phyloP scores from a whole-genome alignment of 2,888 invertebrate species.

The Limnephilus rhombicus region DNA sequence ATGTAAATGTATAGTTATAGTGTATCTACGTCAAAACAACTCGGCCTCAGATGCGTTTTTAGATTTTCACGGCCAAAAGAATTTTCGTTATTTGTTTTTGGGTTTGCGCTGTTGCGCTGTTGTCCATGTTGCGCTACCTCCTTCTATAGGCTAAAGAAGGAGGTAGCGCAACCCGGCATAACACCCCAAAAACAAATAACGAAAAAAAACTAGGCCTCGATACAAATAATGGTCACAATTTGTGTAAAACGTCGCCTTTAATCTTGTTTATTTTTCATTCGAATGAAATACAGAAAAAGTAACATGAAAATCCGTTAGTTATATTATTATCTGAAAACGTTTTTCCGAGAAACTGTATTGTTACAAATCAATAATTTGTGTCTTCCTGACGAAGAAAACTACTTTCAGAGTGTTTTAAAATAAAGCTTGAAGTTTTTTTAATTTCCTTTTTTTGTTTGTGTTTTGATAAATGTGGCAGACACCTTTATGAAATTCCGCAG shows the following conservation, averaged over 20 bases:
- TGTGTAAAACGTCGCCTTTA: background rate
- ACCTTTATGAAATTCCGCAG: conserved; percentile 43
- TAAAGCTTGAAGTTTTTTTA: background rate
- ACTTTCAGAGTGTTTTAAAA: background rate
- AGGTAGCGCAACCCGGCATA: too few species aligned
- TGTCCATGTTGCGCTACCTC: too few species aligned
- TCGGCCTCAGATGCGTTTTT: background rate
- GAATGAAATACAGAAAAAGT: background rate
- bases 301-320: background rate
- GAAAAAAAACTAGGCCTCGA: background rate
- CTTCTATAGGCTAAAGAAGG: too few species aligned
- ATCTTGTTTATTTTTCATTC: background rate
- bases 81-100: too few species aligned
- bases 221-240: background rate
- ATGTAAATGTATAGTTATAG: background rate
- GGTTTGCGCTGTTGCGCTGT: too few species aligned
- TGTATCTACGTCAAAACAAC: background rate
- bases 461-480: conserved; percentile 31
- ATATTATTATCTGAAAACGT: background rate
- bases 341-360: background rate
- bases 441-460: background rate
- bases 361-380: background rate
- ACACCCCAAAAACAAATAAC: too few species aligned
- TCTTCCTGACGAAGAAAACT: background rate
- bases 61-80: too few species aligned